Base-by-base conservation (phyloP, 2,888 invertebrate species). In the Ectemnius continuus region DNA sequence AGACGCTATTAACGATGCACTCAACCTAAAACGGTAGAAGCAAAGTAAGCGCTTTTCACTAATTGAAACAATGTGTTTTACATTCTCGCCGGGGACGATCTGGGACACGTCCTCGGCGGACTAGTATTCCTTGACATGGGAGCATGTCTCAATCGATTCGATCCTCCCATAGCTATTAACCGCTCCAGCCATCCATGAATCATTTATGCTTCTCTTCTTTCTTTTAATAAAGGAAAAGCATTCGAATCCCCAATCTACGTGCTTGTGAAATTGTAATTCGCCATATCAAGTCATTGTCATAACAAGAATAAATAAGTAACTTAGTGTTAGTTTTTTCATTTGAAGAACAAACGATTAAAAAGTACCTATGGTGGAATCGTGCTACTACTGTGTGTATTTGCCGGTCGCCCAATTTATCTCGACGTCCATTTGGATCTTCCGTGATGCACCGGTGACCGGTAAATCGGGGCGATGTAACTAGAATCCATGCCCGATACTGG, bases 391-490 rank as follows among this genome's bases (percentile, higher is more conserved):
- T 52, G 16, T 52, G 8, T 52, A 16, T 52, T 52, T 16, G 52
- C 52, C 11, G 11, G n/a, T 16, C 52, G n/a, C 4, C 2, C 52
- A 16, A 52, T 52, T 52, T 52, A 23, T 60, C 63, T 26, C 36
- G 52, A 11, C 46, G 59, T 8, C 61, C 59, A 23, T 68, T 74
- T 52, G 65, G 58, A 62, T 66, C 67, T 45, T 69, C 52, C 62
- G 23, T 36, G 70, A 66, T 58, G 75, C 48, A 61, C 72, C 72
- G 70, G 77, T 70, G 76, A 79, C 67, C 76, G 61, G 69, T 67
- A 71, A 79, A 61, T 56, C 65, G 69, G 36, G 36, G 46, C 48
- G 60, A 48, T 62, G 60, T 52, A 72, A 72, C 61, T 61, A 76
- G 65, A 63, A 63, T 74, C 48, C 61, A 45, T 45, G 64, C 57